Base-by-base conservation (phyloP, 2,888 invertebrate genomes). In the Erebia epiphron region DNA sequence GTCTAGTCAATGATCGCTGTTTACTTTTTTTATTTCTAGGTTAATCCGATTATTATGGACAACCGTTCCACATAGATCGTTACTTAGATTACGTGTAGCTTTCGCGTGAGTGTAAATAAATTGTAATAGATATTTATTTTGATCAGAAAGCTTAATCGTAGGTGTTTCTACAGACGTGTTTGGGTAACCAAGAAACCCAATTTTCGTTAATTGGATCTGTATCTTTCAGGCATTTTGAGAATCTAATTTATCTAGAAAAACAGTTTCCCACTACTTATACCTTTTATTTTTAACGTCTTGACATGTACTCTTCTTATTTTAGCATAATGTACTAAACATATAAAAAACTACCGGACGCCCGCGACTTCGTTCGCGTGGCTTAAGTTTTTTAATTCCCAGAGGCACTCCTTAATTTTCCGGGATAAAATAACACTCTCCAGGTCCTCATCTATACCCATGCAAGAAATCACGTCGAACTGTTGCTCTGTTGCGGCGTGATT, bases 1-100 rank as follows among this genome's bases (percentile, higher is more conserved):
- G 66, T 50, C 65, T 62, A 62, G 60, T 68, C 68, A 68, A 68
- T 69, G 69, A 69, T 61, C 72, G 52, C 52, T 61, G 67, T 61
- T 60, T 61, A 14, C 58, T 60, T 69, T 58, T 56, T 61, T 66
- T 69, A 35, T 69, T 69, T 70, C 61, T 61, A 70, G 66, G 54
- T 65, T 70, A 70, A 66, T 70, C 66, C 26, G 54, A 70, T 70
- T 69, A 69, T 69, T 70, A 61, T 41, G 46, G 21, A 35, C 50
- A 52, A 64, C 62, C 62, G 49, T 13, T 62, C 62, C 26, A 49
- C 56, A 50, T 62, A 62, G 41, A 54, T 61, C 14, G 41, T 41
- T 41, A 54, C 62, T 68, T 9, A 18, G 21, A 52, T 62, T 54
- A 68, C 9, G 64, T 52, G 21, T 26, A 7, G 49, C 13, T 49